phyloP scores from a whole-genome alignment of 1,140 invertebrate species.

The Scaptomyza pallida region DNA sequence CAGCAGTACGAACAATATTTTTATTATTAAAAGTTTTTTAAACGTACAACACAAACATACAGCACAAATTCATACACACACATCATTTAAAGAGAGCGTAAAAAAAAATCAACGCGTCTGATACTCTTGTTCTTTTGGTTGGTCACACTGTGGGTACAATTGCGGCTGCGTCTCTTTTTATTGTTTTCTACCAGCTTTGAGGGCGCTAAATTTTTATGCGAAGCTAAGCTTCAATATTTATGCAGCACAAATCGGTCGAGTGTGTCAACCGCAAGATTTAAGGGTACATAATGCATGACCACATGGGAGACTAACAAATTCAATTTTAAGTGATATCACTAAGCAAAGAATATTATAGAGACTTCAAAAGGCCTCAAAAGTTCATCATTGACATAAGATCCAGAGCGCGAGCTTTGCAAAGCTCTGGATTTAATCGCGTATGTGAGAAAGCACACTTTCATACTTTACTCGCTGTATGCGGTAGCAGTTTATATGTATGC shows the following conservation, averaged over 20 bases:
- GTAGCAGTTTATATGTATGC: too few relatives aligned
- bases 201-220: slow-evolving; percentile 76
- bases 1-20: slow-evolving; percentile 19
- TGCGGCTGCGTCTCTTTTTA: slow-evolving; percentile 52
- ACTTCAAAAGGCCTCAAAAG: too few relatives aligned
- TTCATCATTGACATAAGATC: too few relatives aligned
- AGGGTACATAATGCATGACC: slow-evolving; percentile 19
- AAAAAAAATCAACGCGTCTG: slow-evolving; percentile 13
- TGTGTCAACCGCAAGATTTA: slow-evolving; percentile 32
- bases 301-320: neutral
- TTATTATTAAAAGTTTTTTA: slow-evolving; percentile 53
- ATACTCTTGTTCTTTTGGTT: slow-evolving; percentile 13
- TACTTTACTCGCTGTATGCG: too few relatives aligned
- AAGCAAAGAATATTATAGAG: too few relatives aligned
- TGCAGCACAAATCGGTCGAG: slow-evolving; percentile 43
- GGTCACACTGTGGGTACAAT: slow-evolving; percentile 4
- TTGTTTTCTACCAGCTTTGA: slow-evolving; percentile 72
- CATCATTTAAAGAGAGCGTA: slow-evolving; percentile 8
- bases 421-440: too few relatives aligned
- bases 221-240: slow-evolving; percentile 46
- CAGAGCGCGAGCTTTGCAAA: too few relatives aligned
- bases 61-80: slow-evolving; percentile 16
- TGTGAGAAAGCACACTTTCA: too few relatives aligned
- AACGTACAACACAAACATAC: slow-evolving; percentile 54
- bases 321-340: too few relatives aligned